Evolutionary conservation across 2,797 vertebrate genomes (phyloP), one percentile per base, ranked within the genome.

Genomic region (Tadarida brasiliensis): DNA sequence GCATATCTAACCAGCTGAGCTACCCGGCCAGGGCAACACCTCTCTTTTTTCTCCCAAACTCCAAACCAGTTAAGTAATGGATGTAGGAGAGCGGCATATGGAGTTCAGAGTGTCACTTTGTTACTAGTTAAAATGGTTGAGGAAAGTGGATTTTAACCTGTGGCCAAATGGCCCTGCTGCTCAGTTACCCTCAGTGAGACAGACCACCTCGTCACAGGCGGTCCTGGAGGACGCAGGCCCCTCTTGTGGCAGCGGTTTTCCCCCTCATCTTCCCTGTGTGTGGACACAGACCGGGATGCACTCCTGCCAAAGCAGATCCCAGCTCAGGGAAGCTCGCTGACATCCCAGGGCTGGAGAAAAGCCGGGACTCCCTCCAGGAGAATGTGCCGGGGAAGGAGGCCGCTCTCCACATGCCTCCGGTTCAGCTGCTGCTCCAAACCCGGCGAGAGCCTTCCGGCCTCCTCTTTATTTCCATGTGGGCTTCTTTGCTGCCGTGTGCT

Each of bases 81-180:
- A 26, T 94, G 4, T 2, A 74, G 54, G 28, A 84, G 16, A 65
- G 19, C 15, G 76, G 49, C 77, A 63, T 35, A 5, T n/a, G 73
- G 44, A 57, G 7, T 14, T 71, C 65, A 65, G n/a, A 67, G 30
- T n/a, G 70, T 73, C 19, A 0, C 30, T 92, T 94, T 16, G 16
- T 96, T 88, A 54, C 3, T 59, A 86, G 24, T 82, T 73, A 86
- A 59, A 85, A 35, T 82, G 49, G 65, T 87, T 54, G 19, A 83
- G 67, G 92, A 80, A 54, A 76, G 56, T 96, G 15, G 22, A 59
- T 85, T 93, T 73, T 90, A 91, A 82, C 49, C 71, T 28, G 10
- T 87, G 61, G 19, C 61, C 78, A 85, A 56, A 85, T 86, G 51
- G 49, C 81, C 54, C 44, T 83, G 54, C 17, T 49, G 6, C 35